Evolutionary conservation across 2,113 vertebrate species (phyloP).

Genomic region (Pyrgilauda ruficollis): DNA sequence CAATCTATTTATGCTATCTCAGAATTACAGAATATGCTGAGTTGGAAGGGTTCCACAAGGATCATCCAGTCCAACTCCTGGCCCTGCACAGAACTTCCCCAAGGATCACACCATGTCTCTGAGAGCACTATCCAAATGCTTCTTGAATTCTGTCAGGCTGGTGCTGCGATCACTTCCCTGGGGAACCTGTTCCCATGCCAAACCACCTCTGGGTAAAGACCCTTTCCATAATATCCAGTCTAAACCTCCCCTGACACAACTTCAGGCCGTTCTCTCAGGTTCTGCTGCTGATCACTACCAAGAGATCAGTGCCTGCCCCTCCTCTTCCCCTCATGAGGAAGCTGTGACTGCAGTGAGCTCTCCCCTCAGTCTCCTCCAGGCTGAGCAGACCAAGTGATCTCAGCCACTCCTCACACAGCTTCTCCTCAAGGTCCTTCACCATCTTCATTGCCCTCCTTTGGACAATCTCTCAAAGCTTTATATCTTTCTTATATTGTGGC

Average conservation of each 20-base stretch:
- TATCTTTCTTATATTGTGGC: not conserved
- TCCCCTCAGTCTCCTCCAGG: not conserved
- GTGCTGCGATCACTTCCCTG: not conserved
- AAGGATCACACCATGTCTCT: not conserved
- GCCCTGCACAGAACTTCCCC: not conserved
- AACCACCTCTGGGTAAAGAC: not conserved
- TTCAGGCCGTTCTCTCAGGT: not conserved
- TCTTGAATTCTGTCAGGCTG: not conserved
- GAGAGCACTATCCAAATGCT: not conserved
- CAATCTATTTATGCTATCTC: not conserved
- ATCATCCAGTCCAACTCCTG: not conserved
- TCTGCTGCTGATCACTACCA: not conserved
- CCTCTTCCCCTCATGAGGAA: accelerated
- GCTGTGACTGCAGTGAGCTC: not conserved
- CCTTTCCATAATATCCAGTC: not conserved
- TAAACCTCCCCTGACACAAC: not conserved
- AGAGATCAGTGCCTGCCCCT: not conserved
- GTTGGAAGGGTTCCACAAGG: not conserved
- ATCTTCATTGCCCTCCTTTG: accelerated
- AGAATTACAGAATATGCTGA: not conserved
- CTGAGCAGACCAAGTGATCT: not conserved
- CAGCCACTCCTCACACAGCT: accelerated
- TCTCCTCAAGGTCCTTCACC: not conserved
- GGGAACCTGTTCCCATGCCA: not conserved
- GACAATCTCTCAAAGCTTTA: not conserved